Evolutionary conservation across 2,888 invertebrate genomes (phyloP).

Genomic region (Euzetes globulus): DNA sequence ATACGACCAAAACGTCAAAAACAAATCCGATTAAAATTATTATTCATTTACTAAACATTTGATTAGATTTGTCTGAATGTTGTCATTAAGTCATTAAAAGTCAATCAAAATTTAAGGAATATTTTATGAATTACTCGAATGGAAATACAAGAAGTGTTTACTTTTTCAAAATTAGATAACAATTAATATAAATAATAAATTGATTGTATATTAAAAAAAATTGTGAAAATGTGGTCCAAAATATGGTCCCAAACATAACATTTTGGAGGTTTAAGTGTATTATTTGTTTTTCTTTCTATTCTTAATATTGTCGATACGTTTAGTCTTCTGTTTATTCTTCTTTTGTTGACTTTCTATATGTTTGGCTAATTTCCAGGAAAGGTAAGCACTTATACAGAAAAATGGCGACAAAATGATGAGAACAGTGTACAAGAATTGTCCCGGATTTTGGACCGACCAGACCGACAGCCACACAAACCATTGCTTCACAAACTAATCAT

Average conservation of each 20-base stretch:
- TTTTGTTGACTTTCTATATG: conserved; percentile 53
- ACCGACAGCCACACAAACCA: conserved; percentile 45
- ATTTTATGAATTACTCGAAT: too few species aligned
- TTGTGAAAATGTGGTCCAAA: background rate
- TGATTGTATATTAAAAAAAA: background rate
- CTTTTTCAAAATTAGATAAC: too few species aligned
- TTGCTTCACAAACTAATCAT: conserved; percentile 32
- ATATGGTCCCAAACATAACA: background rate
- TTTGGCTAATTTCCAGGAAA: conserved; percentile 53
- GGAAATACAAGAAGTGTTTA: too few species aligned
- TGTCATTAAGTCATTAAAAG: background rate
- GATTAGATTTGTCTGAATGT: too few species aligned
- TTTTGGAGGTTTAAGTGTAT: background rate
- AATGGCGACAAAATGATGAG: conserved; percentile 52
- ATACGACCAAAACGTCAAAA: conserved; percentile 17
- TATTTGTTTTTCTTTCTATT: conserved; percentile 21
- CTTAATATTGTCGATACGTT: conserved; percentile 48
- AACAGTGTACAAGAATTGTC: conserved; percentile 52
- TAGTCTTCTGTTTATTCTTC: conserved; percentile 52
- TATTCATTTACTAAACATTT: background rate
- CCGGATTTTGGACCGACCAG: conserved; percentile 46
- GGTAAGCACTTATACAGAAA: conserved; percentile 51
- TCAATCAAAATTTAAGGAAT: too few species aligned
- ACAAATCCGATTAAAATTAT: background rate
- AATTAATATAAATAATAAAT: too few species aligned